Conservation (phyloP, 1,140 invertebrate species). For the Drosophila sucinea region DNA sequence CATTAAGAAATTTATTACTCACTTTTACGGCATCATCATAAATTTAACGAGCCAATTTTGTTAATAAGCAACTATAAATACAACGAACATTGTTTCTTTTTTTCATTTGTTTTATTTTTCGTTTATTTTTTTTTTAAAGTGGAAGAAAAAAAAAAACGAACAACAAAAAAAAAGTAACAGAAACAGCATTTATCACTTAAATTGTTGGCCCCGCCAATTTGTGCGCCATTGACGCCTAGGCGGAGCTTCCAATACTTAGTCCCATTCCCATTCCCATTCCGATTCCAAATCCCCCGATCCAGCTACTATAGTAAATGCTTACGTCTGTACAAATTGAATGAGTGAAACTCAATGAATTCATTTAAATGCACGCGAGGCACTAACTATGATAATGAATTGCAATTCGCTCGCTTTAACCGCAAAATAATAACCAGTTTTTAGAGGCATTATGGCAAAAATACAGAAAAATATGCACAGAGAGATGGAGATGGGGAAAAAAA, state of each 20-base stretch:
- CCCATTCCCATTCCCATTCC: neutral
- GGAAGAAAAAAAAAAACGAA: slow-evolving; percentile 13
- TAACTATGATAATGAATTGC: slow-evolving; percentile 77
- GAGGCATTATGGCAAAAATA: slow-evolving; percentile 29
- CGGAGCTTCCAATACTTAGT: slow-evolving; percentile 8
- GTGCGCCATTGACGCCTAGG: slow-evolving; percentile 47
- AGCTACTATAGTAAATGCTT: slow-evolving; percentile 66
- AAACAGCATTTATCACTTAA: slow-evolving; percentile 67
- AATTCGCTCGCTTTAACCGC: slow-evolving; percentile 69
- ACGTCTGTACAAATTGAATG: slow-evolving; percentile 71
- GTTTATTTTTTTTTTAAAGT: neutral
- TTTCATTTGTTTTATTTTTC: neutral
- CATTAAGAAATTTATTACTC: slow-evolving; percentile 67
- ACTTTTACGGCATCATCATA: slow-evolving; percentile 51
- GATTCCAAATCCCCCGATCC: slow-evolving; percentile 24
- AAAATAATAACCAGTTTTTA: slow-evolving; percentile 77
- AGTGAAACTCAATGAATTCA: slow-evolving; percentile 75
- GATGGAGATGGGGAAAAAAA: slow-evolving; percentile 6
- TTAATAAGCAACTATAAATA: slow-evolving; percentile 75
- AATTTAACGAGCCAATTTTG: slow-evolving; percentile 73
- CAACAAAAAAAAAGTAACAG: slow-evolving; percentile 3
- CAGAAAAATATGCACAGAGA: neutral
- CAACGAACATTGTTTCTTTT: slow-evolving; percentile 12
- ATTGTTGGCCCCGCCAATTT: slow-evolving; percentile 46
- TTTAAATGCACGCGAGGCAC: slow-evolving; percentile 76